Base-by-base conservation (phyloP, 2,113 vertebrate genomes). In the Urocolius indicus region DNA sequence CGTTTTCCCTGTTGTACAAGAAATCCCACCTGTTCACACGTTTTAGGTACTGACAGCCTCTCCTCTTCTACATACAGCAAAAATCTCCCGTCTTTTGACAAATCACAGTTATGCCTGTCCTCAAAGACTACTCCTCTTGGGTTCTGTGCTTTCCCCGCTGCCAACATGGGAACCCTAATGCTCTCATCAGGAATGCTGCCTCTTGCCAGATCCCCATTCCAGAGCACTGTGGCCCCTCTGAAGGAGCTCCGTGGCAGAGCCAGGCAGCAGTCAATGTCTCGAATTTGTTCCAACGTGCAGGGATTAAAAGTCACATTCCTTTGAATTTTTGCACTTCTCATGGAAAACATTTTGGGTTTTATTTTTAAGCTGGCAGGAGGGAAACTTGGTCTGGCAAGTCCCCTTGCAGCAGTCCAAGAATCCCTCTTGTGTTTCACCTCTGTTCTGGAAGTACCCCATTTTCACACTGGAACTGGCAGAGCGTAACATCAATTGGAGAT, bases 131-230 rank as follows among this genome's bases (percentile, higher is more conserved):
- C 45, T 72, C 6, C 19, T 32, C 32, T 78, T 24, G 26, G 21
- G 9, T 58, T 69, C 58, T 68, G 20, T 55, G 49, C 63, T 71
- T 68, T 66, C 29, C 45, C 48, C 43, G 59, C 43, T 58, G 45
- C 10, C 0, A 0, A 26, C 4, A 4, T 15, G 27, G 51, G 45
- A 41, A 5, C 5, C 38, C 38, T 41, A 41, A 27, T 69, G 63
- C 27, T 61, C 23, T 58, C 27, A 9, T n/a, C 23, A 58, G 62
- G 48, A 75, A 34, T 2, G 45, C 15, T 76, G 55, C 24, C 49
- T 46, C 1, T 54, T 79, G 41, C 30, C 68, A 72, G 65, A 54
- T 61, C 46, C 22, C 59, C 3, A 1, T 72, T 84, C 48, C 59
- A 78, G 46, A 54, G 62, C 49, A 46, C 66, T 75, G 57, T 1